Percentiles rank a stretch among this genome's conserved stretches.
Conservation (phyloP, 2,113 vertebrate species). For the Atractosteus spatula region DNA sequence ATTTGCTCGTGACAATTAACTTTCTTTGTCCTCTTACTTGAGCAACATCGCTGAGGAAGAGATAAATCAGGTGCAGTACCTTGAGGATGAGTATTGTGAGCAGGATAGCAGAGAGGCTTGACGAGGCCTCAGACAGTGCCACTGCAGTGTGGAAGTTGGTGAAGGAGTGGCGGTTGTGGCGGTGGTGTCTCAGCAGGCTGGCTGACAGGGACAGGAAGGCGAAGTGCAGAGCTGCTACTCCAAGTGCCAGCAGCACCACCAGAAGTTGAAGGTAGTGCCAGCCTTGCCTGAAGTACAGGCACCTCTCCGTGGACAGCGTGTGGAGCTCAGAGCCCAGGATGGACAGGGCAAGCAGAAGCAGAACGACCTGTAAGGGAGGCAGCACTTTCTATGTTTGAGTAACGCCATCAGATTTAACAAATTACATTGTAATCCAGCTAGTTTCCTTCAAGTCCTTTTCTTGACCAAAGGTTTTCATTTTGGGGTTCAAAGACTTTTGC, state of each 20-base stretch:
- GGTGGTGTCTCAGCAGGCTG: constrained; percentile 44
- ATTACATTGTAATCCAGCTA: too few relatives aligned
- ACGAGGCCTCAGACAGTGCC: constrained; percentile 45
- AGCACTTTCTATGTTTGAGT: background rate
- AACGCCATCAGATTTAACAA: too few relatives aligned
- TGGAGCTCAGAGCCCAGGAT: constrained; percentile 49
- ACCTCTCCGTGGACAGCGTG: constrained; percentile 36
- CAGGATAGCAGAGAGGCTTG: constrained; percentile 57
- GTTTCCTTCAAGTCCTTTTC: too few relatives aligned
- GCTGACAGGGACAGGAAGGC: constrained; percentile 41
- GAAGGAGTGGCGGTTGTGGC: constrained; percentile 39
- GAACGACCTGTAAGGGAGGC: constrained; percentile 45
- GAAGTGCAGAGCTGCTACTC: constrained; percentile 54
- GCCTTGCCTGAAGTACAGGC: constrained; percentile 29
- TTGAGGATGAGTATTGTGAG: constrained; percentile 61
- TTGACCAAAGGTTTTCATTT: too few relatives aligned
- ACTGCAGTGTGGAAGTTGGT: constrained; percentile 56
- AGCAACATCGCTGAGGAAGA: too few relatives aligned
- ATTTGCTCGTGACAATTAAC: too few relatives aligned
- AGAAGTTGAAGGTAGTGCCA: constrained; percentile 50
- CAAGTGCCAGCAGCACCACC: constrained; percentile 52
- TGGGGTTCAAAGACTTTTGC: too few relatives aligned
- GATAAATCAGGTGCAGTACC: constrained; percentile 33
- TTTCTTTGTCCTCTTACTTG: too few relatives aligned
- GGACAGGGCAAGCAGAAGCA: constrained; percentile 57